Conservation (phyloP, 1,140 invertebrate genomes). For the Eubasilissa regina region DNA sequence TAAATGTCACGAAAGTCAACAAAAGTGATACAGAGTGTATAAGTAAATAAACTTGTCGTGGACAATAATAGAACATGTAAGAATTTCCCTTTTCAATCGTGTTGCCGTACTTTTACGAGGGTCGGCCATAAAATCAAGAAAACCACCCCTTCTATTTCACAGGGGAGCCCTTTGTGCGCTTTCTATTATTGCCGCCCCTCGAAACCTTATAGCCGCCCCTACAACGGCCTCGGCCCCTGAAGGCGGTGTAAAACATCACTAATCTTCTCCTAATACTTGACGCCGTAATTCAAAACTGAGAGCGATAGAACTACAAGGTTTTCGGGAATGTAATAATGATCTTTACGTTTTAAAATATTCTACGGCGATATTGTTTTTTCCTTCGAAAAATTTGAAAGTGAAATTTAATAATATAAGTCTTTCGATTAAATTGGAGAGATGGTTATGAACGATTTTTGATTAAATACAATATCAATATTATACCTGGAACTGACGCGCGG, state of each 20-base stretch:
- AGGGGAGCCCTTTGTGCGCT: conserved; percentile 5
- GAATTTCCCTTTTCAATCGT: conserved; percentile 25
- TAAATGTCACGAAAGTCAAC: too few species aligned
- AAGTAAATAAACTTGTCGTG: not conserved
- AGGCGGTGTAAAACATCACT: conserved; percentile 17
- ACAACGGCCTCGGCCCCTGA: not conserved
- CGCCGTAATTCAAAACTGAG: not conserved
- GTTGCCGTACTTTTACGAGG: conserved; percentile 26
- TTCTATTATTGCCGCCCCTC: conserved; percentile 23
- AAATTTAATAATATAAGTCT: too few species aligned
- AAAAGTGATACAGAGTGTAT: not conserved
- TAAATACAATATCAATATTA: too few species aligned
- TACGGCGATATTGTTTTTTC: too few species aligned
- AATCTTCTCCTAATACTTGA: not conserved
- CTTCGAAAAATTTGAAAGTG: too few species aligned
- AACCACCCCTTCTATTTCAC: conserved; percentile 3
- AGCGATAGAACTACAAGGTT: not conserved
- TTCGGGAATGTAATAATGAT: too few species aligned
- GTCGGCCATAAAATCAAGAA: conserved; percentile 5
- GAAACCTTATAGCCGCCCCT: not conserved
- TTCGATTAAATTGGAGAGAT: too few species aligned
- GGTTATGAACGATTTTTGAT: too few species aligned
- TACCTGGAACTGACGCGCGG: too few species aligned
- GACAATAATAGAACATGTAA: conserved; percentile 4
- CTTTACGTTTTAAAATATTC: too few species aligned